Evolutionary conservation across 2,113 vertebrate species (phyloP).

Genomic region (Elephantulus edwardii): DNA sequence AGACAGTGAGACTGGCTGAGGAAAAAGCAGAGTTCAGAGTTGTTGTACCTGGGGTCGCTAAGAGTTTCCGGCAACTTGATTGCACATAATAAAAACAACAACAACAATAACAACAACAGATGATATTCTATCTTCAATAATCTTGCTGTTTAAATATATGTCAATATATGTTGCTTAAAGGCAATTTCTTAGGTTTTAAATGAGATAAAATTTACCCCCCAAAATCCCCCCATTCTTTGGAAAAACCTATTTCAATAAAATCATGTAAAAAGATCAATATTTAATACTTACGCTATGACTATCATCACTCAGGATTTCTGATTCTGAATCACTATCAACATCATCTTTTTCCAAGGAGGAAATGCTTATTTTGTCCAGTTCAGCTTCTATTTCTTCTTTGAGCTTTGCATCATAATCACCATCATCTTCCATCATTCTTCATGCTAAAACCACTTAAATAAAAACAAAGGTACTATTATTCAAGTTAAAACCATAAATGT

Average conservation of each 20-base stretch:
- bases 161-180: neutral
- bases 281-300: conserved; percentile 80
- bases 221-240: neutral
- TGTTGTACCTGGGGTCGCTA: too few relatives aligned
- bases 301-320: conserved; percentile 68
- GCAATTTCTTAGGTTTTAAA: too few relatives aligned
- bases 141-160: conserved; percentile 1
- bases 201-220: neutral
- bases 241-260: neutral
- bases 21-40: too few relatives aligned
- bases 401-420: conserved; percentile 69
- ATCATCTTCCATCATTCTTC: conserved; percentile 43
- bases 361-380: conserved; percentile 81
- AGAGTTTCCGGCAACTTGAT: too few relatives aligned
- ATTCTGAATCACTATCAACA: conserved; percentile 71
- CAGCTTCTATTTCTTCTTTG: conserved; percentile 81
- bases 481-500: neutral
- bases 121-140: neutral
- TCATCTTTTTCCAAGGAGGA: conserved; percentile 81
- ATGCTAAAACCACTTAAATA: conserved; percentile 31
- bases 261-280: neutral
- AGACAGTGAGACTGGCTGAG: too few relatives aligned
- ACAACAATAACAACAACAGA: too few relatives aligned
- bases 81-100: too few relatives aligned
- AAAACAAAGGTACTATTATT: neutral